A percentile compares a stretch with the other conserved stretches of the same genome.
Conservation (phyloP, 2,113 vertebrate genomes). For the Trichechus manatus region DNA sequence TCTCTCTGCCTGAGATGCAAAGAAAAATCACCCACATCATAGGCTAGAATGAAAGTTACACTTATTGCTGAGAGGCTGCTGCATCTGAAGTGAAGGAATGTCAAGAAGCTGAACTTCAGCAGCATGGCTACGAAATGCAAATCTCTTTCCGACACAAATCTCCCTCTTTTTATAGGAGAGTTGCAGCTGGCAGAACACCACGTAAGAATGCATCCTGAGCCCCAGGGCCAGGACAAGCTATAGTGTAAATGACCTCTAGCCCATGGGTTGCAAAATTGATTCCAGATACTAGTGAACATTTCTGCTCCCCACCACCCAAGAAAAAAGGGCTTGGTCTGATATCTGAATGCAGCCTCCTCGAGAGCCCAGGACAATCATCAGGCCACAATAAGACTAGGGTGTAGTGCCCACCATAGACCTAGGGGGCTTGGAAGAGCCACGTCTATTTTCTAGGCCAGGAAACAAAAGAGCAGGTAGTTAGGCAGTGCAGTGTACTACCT, state of each 20-base stretch:
- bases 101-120: not conserved
- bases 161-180: not conserved
- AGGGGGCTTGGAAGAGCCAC: not conserved
- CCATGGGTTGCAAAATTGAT: not conserved
- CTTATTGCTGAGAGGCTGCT: not conserved
- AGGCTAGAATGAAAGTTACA: not conserved
- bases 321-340: slow-evolving; percentile 7
- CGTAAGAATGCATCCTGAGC: not conserved
- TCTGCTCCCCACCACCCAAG: not conserved
- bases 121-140: slow-evolving; percentile 11
- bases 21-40: not conserved
- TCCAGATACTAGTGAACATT: not conserved
- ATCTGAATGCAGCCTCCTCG: not conserved
- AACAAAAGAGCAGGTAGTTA: slow-evolving; percentile 42
- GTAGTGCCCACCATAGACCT: not conserved
- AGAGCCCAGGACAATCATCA: not conserved
- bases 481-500: not conserved
- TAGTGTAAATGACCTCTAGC: not conserved
- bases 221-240: not conserved
- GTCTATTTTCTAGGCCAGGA: not conserved
- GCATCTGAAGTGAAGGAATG: not conserved
- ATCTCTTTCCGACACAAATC: not conserved
- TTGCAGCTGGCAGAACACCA: not conserved
- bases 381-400: not conserved
- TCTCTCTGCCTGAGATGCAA: not conserved